Conservation (phyloP, 2,797 vertebrate species). For the Enoplosus armatus region DNA sequence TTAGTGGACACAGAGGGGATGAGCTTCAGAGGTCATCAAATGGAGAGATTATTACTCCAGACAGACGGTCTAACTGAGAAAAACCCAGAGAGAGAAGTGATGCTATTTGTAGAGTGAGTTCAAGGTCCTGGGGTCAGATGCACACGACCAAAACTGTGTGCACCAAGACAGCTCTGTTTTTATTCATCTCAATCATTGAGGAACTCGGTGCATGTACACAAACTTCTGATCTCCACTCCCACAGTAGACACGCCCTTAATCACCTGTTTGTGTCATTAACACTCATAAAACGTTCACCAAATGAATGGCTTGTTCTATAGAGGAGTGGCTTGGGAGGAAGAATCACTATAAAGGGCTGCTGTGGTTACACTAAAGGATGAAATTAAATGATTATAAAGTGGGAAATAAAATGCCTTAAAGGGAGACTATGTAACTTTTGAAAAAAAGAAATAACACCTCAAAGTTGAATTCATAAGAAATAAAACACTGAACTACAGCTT, state of each 20-base stretch:
- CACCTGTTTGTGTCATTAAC: not conserved
- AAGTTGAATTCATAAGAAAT: not conserved
- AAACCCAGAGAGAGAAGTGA: constrained; percentile 14
- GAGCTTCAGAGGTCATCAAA: constrained; percentile 56
- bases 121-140: constrained; percentile 23
- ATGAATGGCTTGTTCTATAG: not conserved
- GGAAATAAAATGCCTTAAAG: not conserved
- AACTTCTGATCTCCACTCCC: not conserved
- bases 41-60: constrained; percentile 58
- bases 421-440: not conserved
- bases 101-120: constrained; percentile 38
- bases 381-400: not conserved
- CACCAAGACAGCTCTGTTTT: not conserved
- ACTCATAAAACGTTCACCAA: not conserved
- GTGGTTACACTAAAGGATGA: not conserved
- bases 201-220: not conserved
- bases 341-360: not conserved
- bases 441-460: not conserved
- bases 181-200: not conserved
- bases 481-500: not conserved
- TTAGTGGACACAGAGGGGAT: constrained; percentile 49
- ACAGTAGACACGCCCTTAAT: not conserved
- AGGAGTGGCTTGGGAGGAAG: not conserved
- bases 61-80: constrained; percentile 40
- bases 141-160: not conserved